These are phyloP conservation scores for Nysson spinosus DNA, from an alignment of 2,888 invertebrate species.

Conservation along the genomic window DNA sequence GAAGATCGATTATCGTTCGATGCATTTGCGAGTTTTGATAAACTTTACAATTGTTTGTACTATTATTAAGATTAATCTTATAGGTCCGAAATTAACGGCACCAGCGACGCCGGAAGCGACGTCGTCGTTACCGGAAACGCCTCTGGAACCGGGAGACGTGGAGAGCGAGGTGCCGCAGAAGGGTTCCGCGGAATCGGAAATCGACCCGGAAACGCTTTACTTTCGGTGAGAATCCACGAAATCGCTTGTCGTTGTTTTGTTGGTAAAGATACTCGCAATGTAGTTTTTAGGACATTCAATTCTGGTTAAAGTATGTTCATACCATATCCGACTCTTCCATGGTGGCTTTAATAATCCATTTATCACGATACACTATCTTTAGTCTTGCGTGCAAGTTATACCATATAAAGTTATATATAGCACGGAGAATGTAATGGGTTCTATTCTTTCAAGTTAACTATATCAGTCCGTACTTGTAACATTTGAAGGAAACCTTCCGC, in stretches of 20 bases:
- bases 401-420: not conserved
- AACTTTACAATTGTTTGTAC: too few species aligned
- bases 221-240: slow-evolving; percentile 68
- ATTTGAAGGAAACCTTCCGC: too few species aligned
- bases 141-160: slow-evolving; percentile 62
- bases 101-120: slow-evolving; percentile 60
- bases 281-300: too few species aligned
- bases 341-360: not conserved
- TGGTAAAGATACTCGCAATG: too few species aligned
- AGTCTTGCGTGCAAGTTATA: not conserved
- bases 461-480: too few species aligned
- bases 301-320: too few species aligned
- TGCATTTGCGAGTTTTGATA: too few species aligned
- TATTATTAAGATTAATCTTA: not conserved
- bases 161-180: slow-evolving; percentile 38
- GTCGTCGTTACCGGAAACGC: slow-evolving; percentile 65
- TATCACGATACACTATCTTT: not conserved
- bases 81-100: slow-evolving; percentile 71
- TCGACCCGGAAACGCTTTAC: slow-evolving; percentile 71
- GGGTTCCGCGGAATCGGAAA: slow-evolving; percentile 53
- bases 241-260: too few species aligned
- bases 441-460: too few species aligned
- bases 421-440: too few species aligned
- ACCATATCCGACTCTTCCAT: not conserved
- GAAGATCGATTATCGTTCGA: too few species aligned